Base-by-base conservation (phyloP, 2,888 invertebrate genomes). In the Pilophorus perplexus region DNA sequence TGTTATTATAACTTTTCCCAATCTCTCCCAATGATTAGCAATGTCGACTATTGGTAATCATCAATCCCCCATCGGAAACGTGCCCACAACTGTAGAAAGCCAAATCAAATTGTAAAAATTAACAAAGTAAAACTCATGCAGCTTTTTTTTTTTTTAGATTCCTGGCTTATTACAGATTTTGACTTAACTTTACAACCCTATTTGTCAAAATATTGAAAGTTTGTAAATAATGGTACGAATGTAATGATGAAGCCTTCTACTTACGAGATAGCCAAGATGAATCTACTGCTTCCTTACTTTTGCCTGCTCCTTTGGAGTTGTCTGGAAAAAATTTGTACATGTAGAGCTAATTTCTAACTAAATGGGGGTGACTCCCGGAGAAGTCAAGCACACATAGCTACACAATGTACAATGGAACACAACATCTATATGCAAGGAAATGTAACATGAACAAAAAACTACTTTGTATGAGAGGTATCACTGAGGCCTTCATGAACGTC, bases 201-300 rank as follows among this genome's bases (percentile, higher is more conserved):
- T 12, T 12, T 33, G 6, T 33, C 6, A 33, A 12, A 33, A 33
- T 33, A 33, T 8, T 33, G 33, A 33, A 12, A 33, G 6, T 33
- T 33, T 33, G 33, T 33, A 33, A 33, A 33, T 6, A 33, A 33
- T 12, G 12, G 12, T 33, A 33, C 33, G 33, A 5, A 22, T 48
- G 50, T 52, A 50, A 1, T 12, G 14, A n/a, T n/a, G n/a, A n/a
- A n/a, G n/a, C n/a, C n/a, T n/a, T n/a, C n/a, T 62, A 62, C 62
- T 62, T 33, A 62, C 62, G 44, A 20, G 62, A 27, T 3, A 62
- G 18, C 62, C 44, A 25, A 23, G 62, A 48, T 6, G 62, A n/a
- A 10, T 62, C 46, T 62, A 62, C 62, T 62, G 62, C 27, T 62
- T 28, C 62, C 62, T 46, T 55, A 55, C 38, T 62, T 62, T 48